Evolutionary conservation across 2,113 vertebrate genomes (phyloP).

Genomic region (Equus przewalskii): DNA sequence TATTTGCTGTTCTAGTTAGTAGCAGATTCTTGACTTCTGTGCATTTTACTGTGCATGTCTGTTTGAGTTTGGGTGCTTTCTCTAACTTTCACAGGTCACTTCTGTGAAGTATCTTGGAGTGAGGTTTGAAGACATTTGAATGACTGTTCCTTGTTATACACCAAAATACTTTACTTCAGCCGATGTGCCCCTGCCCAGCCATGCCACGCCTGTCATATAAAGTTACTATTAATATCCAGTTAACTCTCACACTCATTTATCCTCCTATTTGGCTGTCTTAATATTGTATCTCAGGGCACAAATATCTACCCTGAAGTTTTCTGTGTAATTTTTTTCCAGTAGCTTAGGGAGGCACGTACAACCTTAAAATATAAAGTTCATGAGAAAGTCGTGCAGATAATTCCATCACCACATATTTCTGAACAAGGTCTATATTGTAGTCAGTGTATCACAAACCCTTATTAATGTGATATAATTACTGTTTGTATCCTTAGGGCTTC

Average conservation of each 20-base stretch:
- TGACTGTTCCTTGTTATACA: background rate
- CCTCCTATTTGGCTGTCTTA: background rate
- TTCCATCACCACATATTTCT: background rate
- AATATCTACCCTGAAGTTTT: background rate
- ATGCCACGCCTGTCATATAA: background rate
- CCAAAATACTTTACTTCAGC: background rate
- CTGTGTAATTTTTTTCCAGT: background rate
- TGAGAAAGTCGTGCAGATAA: background rate
- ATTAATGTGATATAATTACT: background rate
- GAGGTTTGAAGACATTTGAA: background rate
- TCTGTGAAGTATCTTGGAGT: background rate
- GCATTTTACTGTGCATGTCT: background rate
- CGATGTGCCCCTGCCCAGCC: fast-evolving
- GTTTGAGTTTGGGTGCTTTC: background rate
- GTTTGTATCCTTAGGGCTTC: background rate
- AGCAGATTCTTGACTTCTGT: background rate
- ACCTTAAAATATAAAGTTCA: background rate
- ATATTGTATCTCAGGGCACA: background rate
- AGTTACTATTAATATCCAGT: too few relatives aligned
- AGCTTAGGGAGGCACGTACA: background rate
- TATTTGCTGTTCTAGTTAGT: background rate
- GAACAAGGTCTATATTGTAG: background rate
- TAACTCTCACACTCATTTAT: background rate
- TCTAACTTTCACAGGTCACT: background rate
- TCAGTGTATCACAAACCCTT: background rate